phyloP scores from a whole-genome alignment of 2,888 invertebrate genomes.

The Tupiocoris notatus region DNA sequence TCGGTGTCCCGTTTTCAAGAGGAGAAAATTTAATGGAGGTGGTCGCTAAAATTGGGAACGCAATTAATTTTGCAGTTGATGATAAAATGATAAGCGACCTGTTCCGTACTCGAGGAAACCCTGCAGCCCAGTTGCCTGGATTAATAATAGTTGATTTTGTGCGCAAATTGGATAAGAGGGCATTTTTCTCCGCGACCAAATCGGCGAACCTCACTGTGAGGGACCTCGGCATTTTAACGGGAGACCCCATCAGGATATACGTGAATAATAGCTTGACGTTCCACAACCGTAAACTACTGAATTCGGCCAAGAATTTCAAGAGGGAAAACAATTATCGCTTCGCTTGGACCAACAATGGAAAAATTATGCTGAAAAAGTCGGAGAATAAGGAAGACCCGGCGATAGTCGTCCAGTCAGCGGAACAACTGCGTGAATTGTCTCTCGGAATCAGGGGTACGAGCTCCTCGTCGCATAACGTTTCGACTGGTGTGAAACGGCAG shows the following conservation, averaged over 20 bases:
- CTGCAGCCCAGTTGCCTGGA: neutral
- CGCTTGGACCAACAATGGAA: neutral
- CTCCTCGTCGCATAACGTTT: too few species aligned
- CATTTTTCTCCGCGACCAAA: neutral
- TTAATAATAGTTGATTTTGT: conserved; percentile 2
- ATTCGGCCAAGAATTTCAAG: neutral
- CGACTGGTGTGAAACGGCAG: too few species aligned
- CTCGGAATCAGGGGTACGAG: too few species aligned
- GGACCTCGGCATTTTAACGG: neutral
- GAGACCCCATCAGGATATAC: neutral
- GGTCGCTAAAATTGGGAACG: neutral
- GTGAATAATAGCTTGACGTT: neutral
- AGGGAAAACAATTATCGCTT: neutral
- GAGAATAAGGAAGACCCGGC: neutral
- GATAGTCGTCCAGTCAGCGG: neutral
- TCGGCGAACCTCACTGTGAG: neutral
- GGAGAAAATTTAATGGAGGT: neutral
- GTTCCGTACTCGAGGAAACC: neutral
- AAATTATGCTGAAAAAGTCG: neutral
- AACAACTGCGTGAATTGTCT: neutral
- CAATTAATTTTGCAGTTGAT: neutral
- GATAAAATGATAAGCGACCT: neutral
- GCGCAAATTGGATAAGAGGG: conserved; percentile 1
- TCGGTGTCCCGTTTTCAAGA: neutral
- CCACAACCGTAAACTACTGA: neutral